Evolutionary conservation across 2,888 invertebrate genomes (phyloP), one percentile per base, ranked within the genome.

Genomic region (Alcis repandata): DNA sequence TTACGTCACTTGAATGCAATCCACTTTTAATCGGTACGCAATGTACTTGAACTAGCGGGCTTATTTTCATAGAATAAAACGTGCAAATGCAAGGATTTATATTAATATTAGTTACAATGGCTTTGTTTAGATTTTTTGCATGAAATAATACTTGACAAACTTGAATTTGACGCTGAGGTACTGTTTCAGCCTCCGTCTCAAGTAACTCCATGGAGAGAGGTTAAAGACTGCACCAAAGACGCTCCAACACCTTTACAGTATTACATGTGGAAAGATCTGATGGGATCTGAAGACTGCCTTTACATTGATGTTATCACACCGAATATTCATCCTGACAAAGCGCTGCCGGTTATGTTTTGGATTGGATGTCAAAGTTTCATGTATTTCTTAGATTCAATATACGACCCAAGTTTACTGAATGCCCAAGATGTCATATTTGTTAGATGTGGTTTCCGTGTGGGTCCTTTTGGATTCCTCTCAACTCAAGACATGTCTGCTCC

Each of bases 321-420:
- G 64, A 84, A 77, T 65, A 70, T 88, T 11, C 78, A 82, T 32
- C 83, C 89, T 6, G 75, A 82, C 0, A 82, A 91, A 67, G 84
- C 77, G 10, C 73, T 90, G 71, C 93, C 94, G 19, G 94, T 94
- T 2, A 91, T 94, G 91, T 91, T 94, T 67, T 94, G 91, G 89
- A 88, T 27, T 6, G 27, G 27, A 27, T 27, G 27, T 27, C 27
- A 27, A 4, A 4, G 27, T 27, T 27, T 27, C 27, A 27, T 27
- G 27, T 27, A 27, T 27, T 27, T 27, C 3, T 69, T 86, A 41
- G 91, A 91, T 59, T 68, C 78, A n/a, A 65, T 80, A 13, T 85
- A 84, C 63, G 92, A 94, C 62, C 84, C 90, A 38, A 80, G 85
- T 36, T 77, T 88, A 54, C 76, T 94, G 27, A 83, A 79, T 45